phyloP scores from a whole-genome alignment of 2,888 invertebrate genomes.

The Aspidiotus rigidus region DNA sequence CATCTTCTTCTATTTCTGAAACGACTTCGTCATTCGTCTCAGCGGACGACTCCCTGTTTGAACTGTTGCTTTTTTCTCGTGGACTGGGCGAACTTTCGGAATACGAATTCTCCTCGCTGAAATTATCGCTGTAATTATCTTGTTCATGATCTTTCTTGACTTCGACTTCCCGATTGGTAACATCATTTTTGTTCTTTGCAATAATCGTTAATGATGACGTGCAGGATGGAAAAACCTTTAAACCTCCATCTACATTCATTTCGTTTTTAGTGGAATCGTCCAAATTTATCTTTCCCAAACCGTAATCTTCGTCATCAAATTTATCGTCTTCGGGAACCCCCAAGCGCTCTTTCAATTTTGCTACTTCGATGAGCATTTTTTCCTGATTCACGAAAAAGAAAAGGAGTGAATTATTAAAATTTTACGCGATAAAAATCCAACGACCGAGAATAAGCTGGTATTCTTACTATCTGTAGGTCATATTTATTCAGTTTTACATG shows the following conservation, averaged over 20 bases:
- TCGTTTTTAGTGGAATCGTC: not conserved
- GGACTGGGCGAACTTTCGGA: not conserved
- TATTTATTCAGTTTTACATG: conserved; percentile 47
- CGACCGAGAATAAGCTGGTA: not conserved
- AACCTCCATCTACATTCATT: not conserved
- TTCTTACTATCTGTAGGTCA: conserved; percentile 45
- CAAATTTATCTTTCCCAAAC: conserved; percentile 37
- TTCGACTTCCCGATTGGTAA: not conserved
- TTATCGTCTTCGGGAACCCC: conserved; percentile 43
- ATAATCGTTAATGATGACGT: conserved; percentile 10
- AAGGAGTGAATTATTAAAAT: conserved; percentile 21
- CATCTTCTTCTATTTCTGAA: not conserved
- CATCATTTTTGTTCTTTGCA: not conserved
- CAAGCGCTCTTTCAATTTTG: conserved; percentile 44
- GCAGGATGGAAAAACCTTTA: not conserved
- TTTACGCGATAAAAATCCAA: conserved; percentile 7
- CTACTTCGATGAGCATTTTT: conserved; percentile 45
- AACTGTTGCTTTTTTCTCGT: not conserved
- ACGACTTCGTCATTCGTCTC: not conserved
- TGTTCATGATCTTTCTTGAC: conserved; percentile 9
- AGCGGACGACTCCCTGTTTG: not conserved
- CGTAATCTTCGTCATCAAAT: conserved; percentile 40
- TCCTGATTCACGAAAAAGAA: conserved; percentile 40
- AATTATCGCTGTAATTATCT: conserved; percentile 17
- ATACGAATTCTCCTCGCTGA: conserved; percentile 3